A percentile compares a stretch with the other conserved stretches of the same genome.
phyloP scores from a whole-genome alignment of 2,113 vertebrate species.

The Alethe diademata region DNA sequence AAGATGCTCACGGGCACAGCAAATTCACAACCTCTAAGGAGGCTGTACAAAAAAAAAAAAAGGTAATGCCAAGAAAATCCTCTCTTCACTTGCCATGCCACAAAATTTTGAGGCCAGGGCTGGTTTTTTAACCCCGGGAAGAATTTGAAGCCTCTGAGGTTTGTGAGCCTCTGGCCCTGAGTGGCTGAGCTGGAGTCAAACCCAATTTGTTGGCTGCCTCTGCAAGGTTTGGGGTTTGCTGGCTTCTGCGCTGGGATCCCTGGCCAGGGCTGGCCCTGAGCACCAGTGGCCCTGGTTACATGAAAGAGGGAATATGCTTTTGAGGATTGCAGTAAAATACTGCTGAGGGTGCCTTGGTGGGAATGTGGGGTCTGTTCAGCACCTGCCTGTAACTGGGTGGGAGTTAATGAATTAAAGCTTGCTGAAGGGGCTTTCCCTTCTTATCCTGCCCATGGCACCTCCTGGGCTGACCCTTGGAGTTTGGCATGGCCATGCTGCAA shows the following conservation, averaged over 20 bases:
- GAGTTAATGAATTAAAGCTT: background rate
- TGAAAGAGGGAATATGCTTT: background rate
- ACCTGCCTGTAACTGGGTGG: background rate
- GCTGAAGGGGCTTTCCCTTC: background rate
- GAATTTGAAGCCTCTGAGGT: background rate
- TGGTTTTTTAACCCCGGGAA: background rate
- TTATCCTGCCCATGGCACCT: background rate
- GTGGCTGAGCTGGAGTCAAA: background rate
- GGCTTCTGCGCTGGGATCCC: background rate
- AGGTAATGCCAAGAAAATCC: fast-evolving
- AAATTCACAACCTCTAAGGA: background rate
- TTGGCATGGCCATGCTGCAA: fast-evolving
- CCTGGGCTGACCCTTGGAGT: background rate
- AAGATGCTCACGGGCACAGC: background rate
- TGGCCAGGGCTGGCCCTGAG: slow-evolving; percentile 6
- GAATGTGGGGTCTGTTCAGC: background rate
- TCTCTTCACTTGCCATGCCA: background rate
- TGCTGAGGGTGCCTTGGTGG: background rate
- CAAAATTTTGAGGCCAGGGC: background rate
- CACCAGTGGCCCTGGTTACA: background rate
- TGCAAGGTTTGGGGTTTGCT: background rate
- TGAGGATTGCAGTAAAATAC: background rate
- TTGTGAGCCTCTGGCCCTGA: background rate
- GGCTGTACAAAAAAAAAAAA: background rate
- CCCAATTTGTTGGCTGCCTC: background rate